phyloP scores from a whole-genome alignment of 92 coral and sea anemone species.

The Parazoanthus darwini region DNA sequence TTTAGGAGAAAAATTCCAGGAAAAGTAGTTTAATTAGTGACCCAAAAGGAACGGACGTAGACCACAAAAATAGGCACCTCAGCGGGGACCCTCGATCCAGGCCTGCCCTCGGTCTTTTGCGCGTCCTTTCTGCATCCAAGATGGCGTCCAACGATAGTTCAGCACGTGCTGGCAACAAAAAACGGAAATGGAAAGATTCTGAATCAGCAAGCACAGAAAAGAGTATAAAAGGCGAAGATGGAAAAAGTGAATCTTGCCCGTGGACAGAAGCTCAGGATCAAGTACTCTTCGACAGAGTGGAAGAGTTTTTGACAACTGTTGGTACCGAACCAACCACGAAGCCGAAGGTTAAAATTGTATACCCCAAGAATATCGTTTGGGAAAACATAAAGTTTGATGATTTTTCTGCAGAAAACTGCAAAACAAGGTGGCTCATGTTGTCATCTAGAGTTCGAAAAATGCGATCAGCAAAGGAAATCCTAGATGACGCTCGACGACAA shows the following conservation, averaged over 20 bases:
- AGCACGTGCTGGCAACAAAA: not conserved
- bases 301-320: constrained; percentile 32
- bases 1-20: no score
- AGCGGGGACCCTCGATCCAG: not conserved
- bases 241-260: not conserved
- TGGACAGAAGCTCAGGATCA: constrained; percentile 44
- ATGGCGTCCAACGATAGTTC: no score
- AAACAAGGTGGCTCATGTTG: constrained; percentile 41
- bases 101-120: not conserved
- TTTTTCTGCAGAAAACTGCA: constrained; percentile 40
- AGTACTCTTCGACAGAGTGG: constrained; percentile 42
- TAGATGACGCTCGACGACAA: constrained; percentile 44
- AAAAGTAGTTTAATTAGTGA: not conserved
- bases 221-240: not conserved
- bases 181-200: not conserved
- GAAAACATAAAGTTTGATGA: constrained; percentile 43
- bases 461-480: constrained; percentile 60
- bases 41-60: no score
- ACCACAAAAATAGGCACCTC: no score
- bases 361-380: constrained; percentile 55
- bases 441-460: constrained; percentile 57
- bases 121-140: not conserved
- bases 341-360: constrained; percentile 18
- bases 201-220: not conserved
- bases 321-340: not conserved